Base-by-base conservation (phyloP, 2,797 vertebrate species). In the Leptatherina wallacei region DNA sequence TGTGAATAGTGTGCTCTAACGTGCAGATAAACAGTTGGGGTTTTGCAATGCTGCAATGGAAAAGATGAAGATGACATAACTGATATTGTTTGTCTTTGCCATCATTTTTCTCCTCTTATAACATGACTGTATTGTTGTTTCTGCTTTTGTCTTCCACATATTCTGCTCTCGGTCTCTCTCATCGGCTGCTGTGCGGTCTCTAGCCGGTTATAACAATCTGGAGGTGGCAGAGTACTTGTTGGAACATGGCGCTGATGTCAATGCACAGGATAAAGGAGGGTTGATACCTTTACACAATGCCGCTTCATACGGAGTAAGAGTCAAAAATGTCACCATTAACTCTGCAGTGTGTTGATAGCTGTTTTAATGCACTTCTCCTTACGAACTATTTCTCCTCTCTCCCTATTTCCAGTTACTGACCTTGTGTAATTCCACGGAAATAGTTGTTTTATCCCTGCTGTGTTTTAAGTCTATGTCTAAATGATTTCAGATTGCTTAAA, bases 201-300 rank as follows among this genome's bases (percentile, higher is more conserved):
- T 60, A 99, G 97, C 97, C 59, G 97, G 97, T 71, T 99, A 99
- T 71, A 99, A 98, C 92, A 98, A 99, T 90, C 86, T 98, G 91
- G 97, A 99, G 94, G 97, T 99, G 58, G 97, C 97, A 0, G 97
- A 99, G 71, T 99, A 98, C 89, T 95, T 98, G 69, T 83, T 99
- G 71, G 97, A 99, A 71, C 97, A 98, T 24, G 97, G 97, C 78
- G 97, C 97, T 6, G 97, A 98, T 42, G 97, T 99, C 73, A 99
- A 98, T 40, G 97, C 97, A 2, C 97, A 98, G 87, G 97, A 99
- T 87, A 99, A 98, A 94, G 97, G 97, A 67, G 97, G 97, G 63
- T 93, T 99, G 82, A 98, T 99, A 81, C 97, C 97, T 36, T 93
- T 98, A 52, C 97, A 99, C 91, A 98, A 99, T 30, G 97, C 97